These are phyloP conservation scores for Unio delphinus DNA, from an alignment of 2,888 invertebrate genomes.

Conservation along the genomic window DNA sequence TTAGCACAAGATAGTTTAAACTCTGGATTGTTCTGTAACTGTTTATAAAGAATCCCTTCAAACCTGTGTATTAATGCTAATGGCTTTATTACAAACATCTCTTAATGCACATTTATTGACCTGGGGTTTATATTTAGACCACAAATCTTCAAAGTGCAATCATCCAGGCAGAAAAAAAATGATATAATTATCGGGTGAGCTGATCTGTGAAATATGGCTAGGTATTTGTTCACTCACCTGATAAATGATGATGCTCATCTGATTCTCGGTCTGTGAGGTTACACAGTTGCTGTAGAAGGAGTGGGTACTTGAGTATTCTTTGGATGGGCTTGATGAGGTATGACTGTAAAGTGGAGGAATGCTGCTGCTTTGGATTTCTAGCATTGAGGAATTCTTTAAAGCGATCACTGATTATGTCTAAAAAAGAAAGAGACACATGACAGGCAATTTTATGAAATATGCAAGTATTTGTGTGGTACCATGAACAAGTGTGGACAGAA, in stretches of 20 bases:
- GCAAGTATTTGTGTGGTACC: background rate
- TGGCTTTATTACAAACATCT: too few species aligned
- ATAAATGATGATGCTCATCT: constrained; percentile 93
- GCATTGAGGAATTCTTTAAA: constrained; percentile 95
- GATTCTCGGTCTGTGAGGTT: constrained; percentile 93
- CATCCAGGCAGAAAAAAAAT: too few species aligned
- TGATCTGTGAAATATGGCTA: too few species aligned
- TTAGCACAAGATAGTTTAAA: too few species aligned
- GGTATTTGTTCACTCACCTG: constrained; percentile 64
- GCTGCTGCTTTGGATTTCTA: constrained; percentile 96
- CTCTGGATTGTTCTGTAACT: too few species aligned
- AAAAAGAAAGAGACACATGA: constrained; percentile 8
- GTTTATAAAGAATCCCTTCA: too few species aligned
- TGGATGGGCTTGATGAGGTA: constrained; percentile 99
- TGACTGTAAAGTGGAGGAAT: constrained; percentile 96
- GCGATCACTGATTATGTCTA: constrained; percentile 90
- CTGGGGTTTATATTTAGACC: too few species aligned
- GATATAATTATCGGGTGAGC: too few species aligned
- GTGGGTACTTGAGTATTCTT: constrained; percentile 96
- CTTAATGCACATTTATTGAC: too few species aligned
- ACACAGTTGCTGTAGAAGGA: constrained; percentile 93
- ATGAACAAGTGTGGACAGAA: too few species aligned
- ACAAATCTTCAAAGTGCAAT: too few species aligned
- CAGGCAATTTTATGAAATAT: background rate
- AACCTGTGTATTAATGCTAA: too few species aligned